These are phyloP conservation scores for Octopus sinensis DNA, from an alignment of 1,140 invertebrate genomes.

Conservation along the genomic window DNA sequence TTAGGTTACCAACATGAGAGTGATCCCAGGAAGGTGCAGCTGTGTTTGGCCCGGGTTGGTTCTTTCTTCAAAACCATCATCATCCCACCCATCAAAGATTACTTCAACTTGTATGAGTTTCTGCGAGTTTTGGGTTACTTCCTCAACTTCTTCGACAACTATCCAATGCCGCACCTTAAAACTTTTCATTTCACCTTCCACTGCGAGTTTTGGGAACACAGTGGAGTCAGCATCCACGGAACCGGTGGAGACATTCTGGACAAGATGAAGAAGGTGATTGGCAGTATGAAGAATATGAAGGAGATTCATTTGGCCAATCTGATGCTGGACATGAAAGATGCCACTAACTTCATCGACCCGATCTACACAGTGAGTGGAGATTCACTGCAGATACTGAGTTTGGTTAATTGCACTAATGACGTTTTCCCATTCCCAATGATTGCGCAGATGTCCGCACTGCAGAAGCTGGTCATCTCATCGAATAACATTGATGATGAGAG, in stretches of 20 bases:
- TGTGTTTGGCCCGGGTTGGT: conserved; percentile 72
- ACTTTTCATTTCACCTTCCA: conserved; percentile 72
- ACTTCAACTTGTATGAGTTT: conserved; percentile 76
- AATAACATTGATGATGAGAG: conserved; percentile 79
- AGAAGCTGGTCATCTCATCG: conserved; percentile 73
- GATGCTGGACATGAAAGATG: conserved; percentile 66
- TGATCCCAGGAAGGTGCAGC: conserved; percentile 53
- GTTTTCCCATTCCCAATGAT: conserved; percentile 71
- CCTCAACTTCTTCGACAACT: conserved; percentile 43
- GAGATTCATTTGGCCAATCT: conserved; percentile 73
- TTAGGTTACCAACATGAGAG: conserved; percentile 65
- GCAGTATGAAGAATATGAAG: conserved; percentile 67
- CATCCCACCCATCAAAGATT: conserved; percentile 74
- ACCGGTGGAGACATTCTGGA: conserved; percentile 67
- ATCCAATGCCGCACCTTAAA: conserved; percentile 46
- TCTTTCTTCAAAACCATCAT: conserved; percentile 67
- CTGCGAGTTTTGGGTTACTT: conserved; percentile 62
- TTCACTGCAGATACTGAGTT: conserved; percentile 65
- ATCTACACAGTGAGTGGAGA: conserved; percentile 64
- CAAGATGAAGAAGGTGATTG: conserved; percentile 62
- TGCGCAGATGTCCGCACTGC: conserved; percentile 74
- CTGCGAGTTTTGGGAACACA: conserved; percentile 63
- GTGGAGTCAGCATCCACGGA: conserved; percentile 64
- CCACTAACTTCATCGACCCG: conserved; percentile 68
- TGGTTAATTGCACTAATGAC: conserved; percentile 76